Percentiles rank a stretch among this genome's conserved stretches.
phyloP scores from a whole-genome alignment of 2,113 vertebrate species.

The Megalops atlanticus region DNA sequence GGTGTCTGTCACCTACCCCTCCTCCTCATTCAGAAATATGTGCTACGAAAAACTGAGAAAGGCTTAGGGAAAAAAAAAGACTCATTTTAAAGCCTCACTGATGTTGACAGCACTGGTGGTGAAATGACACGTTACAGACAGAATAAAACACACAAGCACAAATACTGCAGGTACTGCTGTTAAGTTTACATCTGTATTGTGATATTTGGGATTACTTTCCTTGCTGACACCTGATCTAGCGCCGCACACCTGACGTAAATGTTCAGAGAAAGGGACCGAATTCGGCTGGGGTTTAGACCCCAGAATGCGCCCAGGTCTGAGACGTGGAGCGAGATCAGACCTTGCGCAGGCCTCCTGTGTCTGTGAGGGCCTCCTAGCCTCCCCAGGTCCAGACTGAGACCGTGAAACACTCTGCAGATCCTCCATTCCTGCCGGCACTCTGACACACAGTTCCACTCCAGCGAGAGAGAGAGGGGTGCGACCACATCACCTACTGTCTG shows the following conservation, averaged over 20 bases:
- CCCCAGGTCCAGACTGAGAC: not conserved
- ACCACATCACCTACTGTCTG: constrained; percentile 61
- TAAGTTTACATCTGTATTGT: constrained; percentile 47
- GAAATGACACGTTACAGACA: constrained; percentile 44
- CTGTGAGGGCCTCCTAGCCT: not conserved
- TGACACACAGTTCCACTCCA: not conserved
- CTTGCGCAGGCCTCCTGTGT: too few species aligned
- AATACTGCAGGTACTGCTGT: constrained; percentile 49
- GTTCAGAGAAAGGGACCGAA: not conserved
- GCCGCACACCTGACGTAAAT: not conserved
- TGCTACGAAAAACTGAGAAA: not conserved
- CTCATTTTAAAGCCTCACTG: constrained; percentile 32
- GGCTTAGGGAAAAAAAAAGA: constrained; percentile 1
- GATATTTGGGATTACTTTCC: constrained; percentile 30
- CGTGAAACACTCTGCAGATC: not conserved
- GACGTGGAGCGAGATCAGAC: too few species aligned
- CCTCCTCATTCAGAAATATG: not conserved
- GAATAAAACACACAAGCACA: constrained; percentile 45
- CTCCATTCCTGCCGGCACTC: not conserved
- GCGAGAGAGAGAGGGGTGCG: constrained; percentile 45
- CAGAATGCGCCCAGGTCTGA: too few species aligned
- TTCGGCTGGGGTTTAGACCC: not conserved
- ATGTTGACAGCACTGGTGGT: constrained; percentile 44
- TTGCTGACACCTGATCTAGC: not conserved
- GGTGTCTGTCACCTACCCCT: not conserved